Base-by-base conservation (phyloP, 2,797 vertebrate species). In the Gallinago stenura region DNA sequence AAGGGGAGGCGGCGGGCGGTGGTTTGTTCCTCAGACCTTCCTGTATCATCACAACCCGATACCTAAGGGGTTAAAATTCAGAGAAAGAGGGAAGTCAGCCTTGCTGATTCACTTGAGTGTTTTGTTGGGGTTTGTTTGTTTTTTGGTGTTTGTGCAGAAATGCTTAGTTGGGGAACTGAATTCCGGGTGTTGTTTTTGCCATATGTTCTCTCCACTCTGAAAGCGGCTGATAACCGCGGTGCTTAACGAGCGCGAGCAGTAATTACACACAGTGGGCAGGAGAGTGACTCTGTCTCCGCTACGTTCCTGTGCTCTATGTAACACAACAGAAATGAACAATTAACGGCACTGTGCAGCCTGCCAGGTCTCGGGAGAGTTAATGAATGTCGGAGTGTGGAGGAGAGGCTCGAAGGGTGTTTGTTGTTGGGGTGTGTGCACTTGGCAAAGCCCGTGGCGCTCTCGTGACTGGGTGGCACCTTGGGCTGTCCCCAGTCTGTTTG, bases 291-390 rank as follows among this genome's bases (percentile, higher is more conserved):
- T 46, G 46, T 13, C 78, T 37, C 56, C 4, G 66, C 69, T 24
- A 4, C 18, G 10, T 33, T 39, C 30, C 0, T 1, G 26, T 6
- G 31, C 72, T 56, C 54, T 3, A 16, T 37, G 35, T 3, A 19
- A 3, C 64, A 3, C 39, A 2, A 9, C 16, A 31, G 33, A 15
- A 56, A 20, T 0, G 39, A 61, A 24, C 65, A 39, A 58, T 88
- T 73, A 70, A 8, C 25, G 19, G 58, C 0, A 28, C 35, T n/a
- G 6, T 1, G 37, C 15, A 1, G 24, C 2, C 0, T 31, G 19
- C 15, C 7, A 17, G 73, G 8, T 39, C 11, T 41, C 35, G 9
- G 10, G 35, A 19, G 61, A 51, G 58, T 21, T 72, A 45, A 60
- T 9, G 90, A 20, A 2, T 9, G 68, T 15, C 46, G 2, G 31